Evolutionary conservation across 2,113 vertebrate species (phyloP).

Genomic region (Ascaphus truei): DNA sequence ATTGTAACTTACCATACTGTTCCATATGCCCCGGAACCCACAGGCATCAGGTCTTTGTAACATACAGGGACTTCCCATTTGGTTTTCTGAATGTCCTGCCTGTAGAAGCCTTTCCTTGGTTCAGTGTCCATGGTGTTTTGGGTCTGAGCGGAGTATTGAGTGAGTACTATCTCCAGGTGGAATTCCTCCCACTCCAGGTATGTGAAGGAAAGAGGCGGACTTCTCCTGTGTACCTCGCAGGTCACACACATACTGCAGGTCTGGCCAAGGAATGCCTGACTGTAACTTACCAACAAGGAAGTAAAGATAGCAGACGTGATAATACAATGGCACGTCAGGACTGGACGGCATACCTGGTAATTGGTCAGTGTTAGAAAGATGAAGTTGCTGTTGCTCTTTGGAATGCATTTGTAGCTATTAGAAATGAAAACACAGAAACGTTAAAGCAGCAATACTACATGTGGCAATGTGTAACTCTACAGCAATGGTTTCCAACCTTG

Average conservation of each 20-base stretch:
- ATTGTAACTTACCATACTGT: conserved; percentile 29
- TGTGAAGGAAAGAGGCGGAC: background rate
- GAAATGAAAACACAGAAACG: no score
- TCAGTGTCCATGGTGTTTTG: conserved; percentile 5
- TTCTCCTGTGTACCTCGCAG: background rate
- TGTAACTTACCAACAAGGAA: background rate
- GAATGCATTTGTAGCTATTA: no score
- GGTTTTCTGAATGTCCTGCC: conserved; percentile 28
- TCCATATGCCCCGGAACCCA: conserved; percentile 32
- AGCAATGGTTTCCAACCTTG: no score
- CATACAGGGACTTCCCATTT: conserved; percentile 22
- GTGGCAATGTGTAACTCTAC: no score
- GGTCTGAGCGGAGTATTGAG: background rate
- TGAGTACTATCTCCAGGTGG: background rate
- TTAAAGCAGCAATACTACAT: no score
- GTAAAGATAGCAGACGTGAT: background rate
- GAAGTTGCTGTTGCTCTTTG: no score
- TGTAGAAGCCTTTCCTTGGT: conserved; percentile 23
- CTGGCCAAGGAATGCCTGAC: background rate
- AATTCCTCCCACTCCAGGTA: conserved; percentile 18
- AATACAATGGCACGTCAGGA: background rate
- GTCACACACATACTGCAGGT: background rate
- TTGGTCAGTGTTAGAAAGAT: no score
- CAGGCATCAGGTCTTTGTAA: conserved; percentile 9
- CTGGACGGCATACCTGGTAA: background rate